These are phyloP conservation scores for Drosophila subpulchrella DNA, from an alignment of 1,140 invertebrate genomes.

Conservation along the genomic window DNA sequence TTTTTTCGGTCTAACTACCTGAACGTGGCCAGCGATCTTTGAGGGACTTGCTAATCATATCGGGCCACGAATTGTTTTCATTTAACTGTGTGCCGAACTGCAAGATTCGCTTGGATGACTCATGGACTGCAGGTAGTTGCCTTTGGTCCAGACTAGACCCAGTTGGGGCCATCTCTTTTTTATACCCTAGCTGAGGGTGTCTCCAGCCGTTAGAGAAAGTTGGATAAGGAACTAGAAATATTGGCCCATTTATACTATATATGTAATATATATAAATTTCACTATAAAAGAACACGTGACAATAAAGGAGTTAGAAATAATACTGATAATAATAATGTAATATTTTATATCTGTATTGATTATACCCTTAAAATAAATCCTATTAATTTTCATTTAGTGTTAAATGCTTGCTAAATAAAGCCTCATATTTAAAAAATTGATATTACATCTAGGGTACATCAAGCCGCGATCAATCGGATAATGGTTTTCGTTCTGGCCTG, in stretches of 20 bases:
- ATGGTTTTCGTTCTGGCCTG: neutral
- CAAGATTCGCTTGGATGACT: conserved; percentile 60
- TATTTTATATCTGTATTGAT: no score
- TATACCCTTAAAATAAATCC: no score
- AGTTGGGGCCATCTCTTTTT: conserved; percentile 22
- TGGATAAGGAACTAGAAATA: no score
- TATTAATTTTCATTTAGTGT: no score
- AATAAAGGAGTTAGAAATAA: no score
- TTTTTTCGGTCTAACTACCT: conserved; percentile 66
- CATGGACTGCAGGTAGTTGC: conserved; percentile 58
- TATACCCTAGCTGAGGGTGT: conserved; percentile 18
- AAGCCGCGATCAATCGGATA: neutral
- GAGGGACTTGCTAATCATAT: conserved; percentile 74
- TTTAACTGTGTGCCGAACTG: conserved; percentile 46
- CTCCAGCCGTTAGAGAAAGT: no score
- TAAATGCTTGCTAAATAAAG: no score
- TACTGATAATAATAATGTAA: no score
- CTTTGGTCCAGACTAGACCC: conserved; percentile 20
- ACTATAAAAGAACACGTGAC: no score
- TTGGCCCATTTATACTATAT: no score
- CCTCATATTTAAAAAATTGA: no score
- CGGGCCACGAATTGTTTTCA: conserved; percentile 68
- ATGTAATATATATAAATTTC: no score
- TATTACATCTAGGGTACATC: conserved; percentile 11
- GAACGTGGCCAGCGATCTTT: conserved; percentile 35